Percentiles rank a stretch among this genome's conserved stretches.
Evolutionary conservation across 92 coral and sea anemone species (phyloP).

Genomic region (Diadumene lineata): DNA sequence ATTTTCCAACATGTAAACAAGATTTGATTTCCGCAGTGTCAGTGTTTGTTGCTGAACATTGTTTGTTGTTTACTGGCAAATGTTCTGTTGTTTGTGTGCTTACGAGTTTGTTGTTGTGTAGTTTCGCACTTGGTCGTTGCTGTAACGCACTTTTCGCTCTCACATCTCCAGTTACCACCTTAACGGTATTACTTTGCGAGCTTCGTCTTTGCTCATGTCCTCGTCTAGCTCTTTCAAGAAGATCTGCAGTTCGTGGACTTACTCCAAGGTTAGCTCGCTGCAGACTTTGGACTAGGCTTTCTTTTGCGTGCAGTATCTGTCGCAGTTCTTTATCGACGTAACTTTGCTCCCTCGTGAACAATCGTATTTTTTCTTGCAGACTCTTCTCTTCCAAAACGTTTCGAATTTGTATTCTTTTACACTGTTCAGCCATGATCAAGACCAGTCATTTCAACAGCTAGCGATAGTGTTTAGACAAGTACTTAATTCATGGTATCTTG

Average conservation of each 20-base stretch:
- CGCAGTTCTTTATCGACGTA: constrained; percentile 23
- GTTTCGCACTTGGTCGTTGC: background rate
- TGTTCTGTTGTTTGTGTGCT: background rate
- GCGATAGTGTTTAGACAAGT: no score
- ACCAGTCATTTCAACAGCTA: no score
- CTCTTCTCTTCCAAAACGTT: constrained; percentile 19
- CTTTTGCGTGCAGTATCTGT: constrained; percentile 17
- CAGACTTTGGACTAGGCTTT: constrained; percentile 11
- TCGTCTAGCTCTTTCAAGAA: no score
- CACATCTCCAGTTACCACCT: background rate
- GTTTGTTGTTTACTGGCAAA: background rate
- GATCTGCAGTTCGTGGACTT: no score
- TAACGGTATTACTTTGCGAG: background rate
- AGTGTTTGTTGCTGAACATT: background rate
- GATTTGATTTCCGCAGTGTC: constrained; percentile 4
- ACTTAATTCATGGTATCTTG: background rate
- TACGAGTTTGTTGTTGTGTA: background rate
- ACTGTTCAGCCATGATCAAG: constrained; percentile 16
- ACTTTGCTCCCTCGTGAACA: constrained; percentile 9
- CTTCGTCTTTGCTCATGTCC: background rate
- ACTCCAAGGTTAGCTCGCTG: background rate
- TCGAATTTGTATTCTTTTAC: constrained; percentile 23
- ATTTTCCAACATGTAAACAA: constrained; percentile 3
- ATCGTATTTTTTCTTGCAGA: constrained; percentile 19
- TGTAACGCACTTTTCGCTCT: background rate